Evolutionary conservation across 2,113 vertebrate species (phyloP), one percentile per base, ranked within the genome.

Genomic region (Tragelaphus strepsiceros): DNA sequence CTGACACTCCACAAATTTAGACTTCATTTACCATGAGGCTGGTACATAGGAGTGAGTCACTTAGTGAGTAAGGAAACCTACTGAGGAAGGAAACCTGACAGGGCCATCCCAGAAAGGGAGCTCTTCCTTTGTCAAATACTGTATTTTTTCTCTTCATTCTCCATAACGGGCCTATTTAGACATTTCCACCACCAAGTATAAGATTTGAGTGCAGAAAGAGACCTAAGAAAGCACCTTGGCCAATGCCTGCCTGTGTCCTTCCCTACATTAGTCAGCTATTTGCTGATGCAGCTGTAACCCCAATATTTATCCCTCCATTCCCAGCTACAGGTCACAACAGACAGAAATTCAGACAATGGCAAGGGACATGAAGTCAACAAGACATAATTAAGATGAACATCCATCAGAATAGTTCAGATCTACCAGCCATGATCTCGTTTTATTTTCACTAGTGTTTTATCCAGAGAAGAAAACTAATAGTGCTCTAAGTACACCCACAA

Each of bases 361-460:
- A 95, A 95, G 83, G 71, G 86, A 56, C 59, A 88, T 85, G 67
- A 88, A 93, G 82, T 81, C 84, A 81, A 90, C 88, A 89, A 98
- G 14, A 78, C 53, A 94, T 83, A 94, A 90, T 86, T 91, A 91
- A 97, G 49, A 67, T 22, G 64, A 88, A 53, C 19, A 88, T 10
- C 17, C 39, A 95, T 46, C 53, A 88, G 74, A 88, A 84, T 67
- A 96, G 71, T 89, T 93, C 80, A 32, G 35, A 82, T 77, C 30
- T 24, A 71, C 16, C 15, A 30, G 17, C 64, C 46, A 81, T 67
- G 26, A 92, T 90, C 91, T 96, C 59, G 22, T 81, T 90, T 92
- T 71, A 80, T 61, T 24, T 91, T 61, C 74, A 84, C 16, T 46
- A 83, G 77, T 12, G 88, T 90, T 94, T 86, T 77, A 88, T 87